Evolutionary conservation across 2,797 vertebrate species (phyloP), one percentile per base, ranked within the genome.

Genomic region (Carduelis carduelis): DNA sequence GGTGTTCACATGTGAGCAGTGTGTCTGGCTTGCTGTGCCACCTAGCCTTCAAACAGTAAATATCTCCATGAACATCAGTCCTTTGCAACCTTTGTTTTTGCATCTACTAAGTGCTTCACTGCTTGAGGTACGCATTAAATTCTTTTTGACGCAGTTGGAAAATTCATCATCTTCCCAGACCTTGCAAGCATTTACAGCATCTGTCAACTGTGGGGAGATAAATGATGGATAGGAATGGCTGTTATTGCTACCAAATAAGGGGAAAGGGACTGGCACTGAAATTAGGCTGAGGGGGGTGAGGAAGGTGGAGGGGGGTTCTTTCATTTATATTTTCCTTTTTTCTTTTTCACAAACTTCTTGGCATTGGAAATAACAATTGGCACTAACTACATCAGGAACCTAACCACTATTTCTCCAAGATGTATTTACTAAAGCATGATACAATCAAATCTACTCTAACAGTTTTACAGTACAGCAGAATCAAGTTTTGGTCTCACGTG

Each of bases 261-360:
- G 47, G 11, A 63, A 89, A 69, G 74, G 9, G 11, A 27, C 8
- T 39, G 30, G 13, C 12, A 34, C 12, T 41, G 30, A 74, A 77
- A 90, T 34, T 21, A 63, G 47, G 18, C 4, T 37, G 15, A 5
- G 8, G 9, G 6, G 6, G 6, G 2, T 3, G 1, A 11, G 9
- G 34, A 32, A 24, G 10, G 9, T 24, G 23, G 20, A 50, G 20
- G 16, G 4, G 50, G 6, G 12, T 23, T 64, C 14, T 34, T 34
- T 56, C 14, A 26, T 35, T 52, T 21, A 28, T 41, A 12, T 28
- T 44, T 35, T 57, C 20, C 5, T 6, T 41, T 57, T 72, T 80
- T 46, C 8, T 34, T 57, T 72, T 44, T 41, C 9, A 35, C 24
- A 78, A 47, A 61, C 7, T 78, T 75, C 28, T 80, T 91, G 79